Conservation (phyloP, 2,888 invertebrate genomes). For the Spialia ferax region DNA sequence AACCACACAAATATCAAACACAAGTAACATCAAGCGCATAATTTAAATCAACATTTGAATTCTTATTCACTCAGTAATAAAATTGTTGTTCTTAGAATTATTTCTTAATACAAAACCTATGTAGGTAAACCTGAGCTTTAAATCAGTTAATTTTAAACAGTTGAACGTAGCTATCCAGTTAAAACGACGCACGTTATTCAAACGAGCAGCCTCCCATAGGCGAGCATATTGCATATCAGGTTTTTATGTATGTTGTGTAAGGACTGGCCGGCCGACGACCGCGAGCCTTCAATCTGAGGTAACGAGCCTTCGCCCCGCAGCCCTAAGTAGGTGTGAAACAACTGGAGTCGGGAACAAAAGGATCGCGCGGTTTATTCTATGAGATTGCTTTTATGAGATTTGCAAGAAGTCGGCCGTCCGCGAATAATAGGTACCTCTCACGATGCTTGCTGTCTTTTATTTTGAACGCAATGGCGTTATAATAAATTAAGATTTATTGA, state of each 20-base stretch:
- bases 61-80: too few species aligned
- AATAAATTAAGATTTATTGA: slow-evolving; percentile 36
- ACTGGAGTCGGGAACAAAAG: slow-evolving; percentile 71
- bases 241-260: slow-evolving; percentile 61
- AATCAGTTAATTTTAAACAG: neutral
- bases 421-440: slow-evolving; percentile 30
- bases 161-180: slow-evolving; percentile 41
- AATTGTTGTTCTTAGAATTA: too few species aligned
- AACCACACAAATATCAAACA: too few species aligned
- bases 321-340: slow-evolving; percentile 81
- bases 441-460: slow-evolving; percentile 33
- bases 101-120: too few species aligned
- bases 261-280: slow-evolving; percentile 72
- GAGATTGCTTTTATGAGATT: slow-evolving; percentile 53
- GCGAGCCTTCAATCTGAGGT: slow-evolving; percentile 79
- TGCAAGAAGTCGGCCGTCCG: slow-evolving; percentile 38
- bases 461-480: slow-evolving; percentile 22
- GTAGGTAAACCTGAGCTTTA: neutral
- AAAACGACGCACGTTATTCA: slow-evolving; percentile 48
- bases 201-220: slow-evolving; percentile 51
- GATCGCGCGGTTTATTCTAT: slow-evolving; percentile 55
- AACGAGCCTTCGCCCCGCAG: slow-evolving; percentile 70
- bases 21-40: too few species aligned
- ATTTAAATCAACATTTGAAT: too few species aligned
- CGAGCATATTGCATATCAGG: slow-evolving; percentile 58